phyloP scores from a whole-genome alignment of 2,113 vertebrate species.

The Lepus europaeus region DNA sequence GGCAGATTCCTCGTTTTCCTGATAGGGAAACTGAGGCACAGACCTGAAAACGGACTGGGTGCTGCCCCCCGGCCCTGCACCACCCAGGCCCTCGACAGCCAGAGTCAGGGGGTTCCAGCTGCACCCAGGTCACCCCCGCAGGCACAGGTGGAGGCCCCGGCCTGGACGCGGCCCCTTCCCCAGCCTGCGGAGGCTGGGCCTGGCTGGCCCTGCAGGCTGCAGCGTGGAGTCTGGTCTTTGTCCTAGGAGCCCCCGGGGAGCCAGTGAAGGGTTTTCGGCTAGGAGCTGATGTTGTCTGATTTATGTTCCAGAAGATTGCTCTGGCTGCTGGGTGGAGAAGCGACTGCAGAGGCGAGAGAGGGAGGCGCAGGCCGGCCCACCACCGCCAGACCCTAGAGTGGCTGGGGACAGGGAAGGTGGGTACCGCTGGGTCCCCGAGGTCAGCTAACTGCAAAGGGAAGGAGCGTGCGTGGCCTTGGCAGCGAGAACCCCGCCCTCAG shows the following conservation, averaged over 20 bases:
- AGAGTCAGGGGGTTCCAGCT: accelerated
- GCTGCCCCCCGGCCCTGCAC: not conserved
- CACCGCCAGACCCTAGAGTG: not conserved
- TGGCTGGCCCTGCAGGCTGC: constrained; percentile 4
- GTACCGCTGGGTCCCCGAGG: not conserved
- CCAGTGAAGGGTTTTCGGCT: constrained; percentile 76
- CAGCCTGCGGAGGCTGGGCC: not conserved
- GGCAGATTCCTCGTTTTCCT: not conserved
- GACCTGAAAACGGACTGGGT: not conserved
- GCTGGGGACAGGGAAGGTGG: too few species aligned
- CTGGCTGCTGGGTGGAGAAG: constrained; percentile 61
- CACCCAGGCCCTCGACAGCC: not conserved
- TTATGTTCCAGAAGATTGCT: constrained; percentile 74
- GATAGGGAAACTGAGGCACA: constrained; percentile 26
- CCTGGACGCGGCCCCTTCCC: not conserved
- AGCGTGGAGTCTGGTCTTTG: constrained; percentile 76
- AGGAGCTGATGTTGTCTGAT: constrained; percentile 77
- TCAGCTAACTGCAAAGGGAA: not conserved
- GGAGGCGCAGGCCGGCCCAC: not conserved
- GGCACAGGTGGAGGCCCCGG: constrained; percentile 19
- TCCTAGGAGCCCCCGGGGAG: constrained; percentile 77
- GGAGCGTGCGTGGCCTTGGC: not conserved
- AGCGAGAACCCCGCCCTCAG: not conserved
- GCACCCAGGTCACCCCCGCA: not conserved
- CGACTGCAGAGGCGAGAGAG: not conserved